Percentiles rank a stretch among this genome's conserved stretches.
These are phyloP conservation scores for Pseudomyrmex dendroicus DNA, from an alignment of 1,140 invertebrate genomes.

Conservation along the genomic window DNA sequence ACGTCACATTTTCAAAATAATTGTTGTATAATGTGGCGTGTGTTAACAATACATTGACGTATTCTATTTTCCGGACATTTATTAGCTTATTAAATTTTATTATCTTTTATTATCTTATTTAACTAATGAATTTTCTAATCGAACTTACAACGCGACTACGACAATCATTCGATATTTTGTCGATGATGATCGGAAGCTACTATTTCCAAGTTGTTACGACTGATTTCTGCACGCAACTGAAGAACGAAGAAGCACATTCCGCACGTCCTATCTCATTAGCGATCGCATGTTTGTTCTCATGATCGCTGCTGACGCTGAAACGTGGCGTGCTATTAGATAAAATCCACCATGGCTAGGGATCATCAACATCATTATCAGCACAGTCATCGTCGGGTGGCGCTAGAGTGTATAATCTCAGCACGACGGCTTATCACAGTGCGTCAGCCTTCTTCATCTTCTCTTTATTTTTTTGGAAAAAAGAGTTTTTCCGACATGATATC, in stretches of 20 bases:
- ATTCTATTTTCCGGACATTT: background rate
- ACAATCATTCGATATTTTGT: slow-evolving; percentile 6
- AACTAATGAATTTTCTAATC: too few species aligned
- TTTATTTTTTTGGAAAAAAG: background rate
- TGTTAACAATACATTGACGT: too few species aligned
- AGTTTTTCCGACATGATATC: slow-evolving; percentile 35
- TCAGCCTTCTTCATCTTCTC: slow-evolving; percentile 30
- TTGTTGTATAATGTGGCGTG: background rate
- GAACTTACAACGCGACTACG: too few species aligned
- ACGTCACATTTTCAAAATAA: slow-evolving; percentile 8
- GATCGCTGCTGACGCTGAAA: slow-evolving; percentile 48
- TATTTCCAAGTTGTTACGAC: background rate
- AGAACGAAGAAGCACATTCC: slow-evolving; percentile 19
- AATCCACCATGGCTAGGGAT: slow-evolving; percentile 56
- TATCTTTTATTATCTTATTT: background rate
- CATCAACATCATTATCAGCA: slow-evolving; percentile 56
- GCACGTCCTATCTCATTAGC: slow-evolving; percentile 52
- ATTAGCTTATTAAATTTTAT: background rate
- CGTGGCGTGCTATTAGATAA: slow-evolving; percentile 52
- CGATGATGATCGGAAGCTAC: slow-evolving; percentile 4
- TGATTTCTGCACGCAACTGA: background rate
- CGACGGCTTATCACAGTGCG: slow-evolving; percentile 39
- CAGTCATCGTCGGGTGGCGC: slow-evolving; percentile 57
- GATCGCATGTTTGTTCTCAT: slow-evolving; percentile 50
- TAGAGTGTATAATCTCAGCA: slow-evolving; percentile 51